phyloP scores from a whole-genome alignment of 2,797 vertebrate species.

The Heteromormyrus szaboi region DNA sequence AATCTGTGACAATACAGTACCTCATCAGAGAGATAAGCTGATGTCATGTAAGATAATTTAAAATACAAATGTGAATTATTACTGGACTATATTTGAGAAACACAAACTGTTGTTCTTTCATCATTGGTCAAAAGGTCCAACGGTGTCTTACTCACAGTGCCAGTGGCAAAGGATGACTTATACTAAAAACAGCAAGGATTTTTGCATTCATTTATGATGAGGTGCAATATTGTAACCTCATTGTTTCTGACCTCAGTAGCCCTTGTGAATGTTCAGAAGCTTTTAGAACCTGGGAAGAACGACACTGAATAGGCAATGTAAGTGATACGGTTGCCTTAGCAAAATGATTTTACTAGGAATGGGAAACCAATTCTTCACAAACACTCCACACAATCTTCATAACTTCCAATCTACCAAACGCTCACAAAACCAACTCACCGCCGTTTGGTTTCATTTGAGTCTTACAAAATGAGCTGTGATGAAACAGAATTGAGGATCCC shows the following conservation, averaged over 20 bases:
- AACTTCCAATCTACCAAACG: background rate
- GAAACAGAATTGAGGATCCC: background rate
- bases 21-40: background rate
- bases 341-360: background rate
- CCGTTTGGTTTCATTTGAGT: background rate
- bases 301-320: background rate
- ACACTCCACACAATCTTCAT: background rate
- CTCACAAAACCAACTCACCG: background rate
- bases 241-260: background rate
- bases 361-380: background rate
- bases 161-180: background rate
- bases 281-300: background rate
- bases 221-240: background rate
- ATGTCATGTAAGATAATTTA: background rate
- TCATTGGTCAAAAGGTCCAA: slow-evolving; percentile 3
- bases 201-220: background rate
- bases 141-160: background rate
- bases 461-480: background rate
- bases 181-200: background rate
- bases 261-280: background rate
- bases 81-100: background rate
- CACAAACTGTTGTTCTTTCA: background rate
- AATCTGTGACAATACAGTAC: background rate
- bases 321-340: background rate
- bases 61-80: background rate